Conservation (phyloP, 2,113 vertebrate genomes). For the Nettapus auritus region DNA sequence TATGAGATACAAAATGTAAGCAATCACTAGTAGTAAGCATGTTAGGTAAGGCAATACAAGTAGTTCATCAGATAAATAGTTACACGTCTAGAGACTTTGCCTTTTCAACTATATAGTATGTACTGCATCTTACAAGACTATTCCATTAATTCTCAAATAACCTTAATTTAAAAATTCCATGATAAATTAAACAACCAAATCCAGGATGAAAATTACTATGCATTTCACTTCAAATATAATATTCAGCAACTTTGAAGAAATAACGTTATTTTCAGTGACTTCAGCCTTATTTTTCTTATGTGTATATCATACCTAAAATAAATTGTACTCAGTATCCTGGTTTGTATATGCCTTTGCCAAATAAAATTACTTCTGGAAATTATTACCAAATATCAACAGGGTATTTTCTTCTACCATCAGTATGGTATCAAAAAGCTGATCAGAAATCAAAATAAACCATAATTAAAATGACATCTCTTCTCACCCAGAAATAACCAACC, state of each 20-base stretch:
- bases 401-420: neutral
- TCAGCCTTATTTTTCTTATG: neutral
- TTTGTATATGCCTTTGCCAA: neutral
- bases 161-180: neutral
- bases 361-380: neutral
- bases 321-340: neutral
- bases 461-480: neutral
- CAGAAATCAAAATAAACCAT: neutral
- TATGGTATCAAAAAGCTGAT: neutral
- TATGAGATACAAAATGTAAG: constrained; percentile 30
- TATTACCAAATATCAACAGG: neutral
- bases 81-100: neutral
- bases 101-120: constrained; percentile 14
- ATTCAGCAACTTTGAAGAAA: constrained; percentile 20
- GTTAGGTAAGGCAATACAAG: constrained; percentile 13
- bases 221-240: neutral
- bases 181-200: constrained; percentile 1
- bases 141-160: neutral
- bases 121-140: neutral
- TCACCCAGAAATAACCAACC: neutral
- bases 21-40: constrained; percentile 21
- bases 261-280: constrained; percentile 17
- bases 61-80: neutral
- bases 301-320: neutral
- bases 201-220: neutral